Evolutionary conservation across 1,140 invertebrate genomes (phyloP), one percentile per base, ranked within the genome.

Genomic region (Drosophila insularis): DNA sequence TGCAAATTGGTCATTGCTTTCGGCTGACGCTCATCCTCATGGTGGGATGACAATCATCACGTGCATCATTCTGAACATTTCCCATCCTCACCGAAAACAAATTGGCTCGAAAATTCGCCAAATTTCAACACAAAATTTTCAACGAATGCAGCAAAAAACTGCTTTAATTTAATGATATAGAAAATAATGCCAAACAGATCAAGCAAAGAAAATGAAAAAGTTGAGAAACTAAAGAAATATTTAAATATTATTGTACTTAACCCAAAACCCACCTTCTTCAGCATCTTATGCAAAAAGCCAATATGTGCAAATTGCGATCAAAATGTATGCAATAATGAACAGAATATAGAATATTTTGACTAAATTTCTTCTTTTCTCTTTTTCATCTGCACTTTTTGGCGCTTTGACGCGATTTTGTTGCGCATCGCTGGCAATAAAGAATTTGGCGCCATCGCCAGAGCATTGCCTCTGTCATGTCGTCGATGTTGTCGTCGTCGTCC

Each of bases 111-210:
- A 50, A 50, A 50, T 50, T 50, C 14, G 43, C 43, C 17, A 21
- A 50, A 50, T 50, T 50, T 50, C 43, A 46, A 46, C 43, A 46
- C 43, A 17, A 46, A 46, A 46, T 3, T 23, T 23, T 1, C 23
- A 27, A 50, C 4, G 4, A 8, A 50, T n/a, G 1, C 43, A 43
- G 64, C 32, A 68, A 40, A 63, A 70, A 70, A 68, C 53, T 81
- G 81, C 82, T 87, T 86, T 82, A 81, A 80, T 82, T 82, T 82
- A 89, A 84, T 82, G 56, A 89, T 82, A 84, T 74, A 68, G 62
- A 79, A 87, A 78, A 78, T 78, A 82, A 82, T 84, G 81, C 64
- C 74, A 81, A 86, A 64, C 82, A 87, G 80, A 82, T 80, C 75
- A 79, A 86, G 75, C 75, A 68, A 50, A 19, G 56, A 64, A 40